Percentiles rank a stretch among this genome's conserved stretches.
These are phyloP conservation scores for Calyptommatus sinebrachiatus DNA, from an alignment of 2,113 vertebrate genomes.

Conservation along the genomic window DNA sequence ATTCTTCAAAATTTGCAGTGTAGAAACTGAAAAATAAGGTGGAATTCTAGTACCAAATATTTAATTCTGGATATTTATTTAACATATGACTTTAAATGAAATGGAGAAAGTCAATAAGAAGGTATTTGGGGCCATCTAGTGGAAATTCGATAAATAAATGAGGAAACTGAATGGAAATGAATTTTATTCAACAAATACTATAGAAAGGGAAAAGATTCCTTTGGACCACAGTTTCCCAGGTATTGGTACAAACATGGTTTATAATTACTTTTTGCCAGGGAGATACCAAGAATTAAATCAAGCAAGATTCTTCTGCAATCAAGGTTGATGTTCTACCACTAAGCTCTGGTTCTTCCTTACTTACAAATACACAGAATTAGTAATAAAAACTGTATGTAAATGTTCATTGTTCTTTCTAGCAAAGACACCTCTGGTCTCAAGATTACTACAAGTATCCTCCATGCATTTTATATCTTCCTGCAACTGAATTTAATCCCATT, in stretches of 20 bases:
- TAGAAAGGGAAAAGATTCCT: no score
- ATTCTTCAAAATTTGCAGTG: not conserved
- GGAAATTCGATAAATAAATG: constrained; percentile 28
- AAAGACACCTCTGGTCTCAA: not conserved
- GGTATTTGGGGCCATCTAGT: constrained; percentile 71
- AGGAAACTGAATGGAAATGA: fast-evolving
- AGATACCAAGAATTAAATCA: not conserved
- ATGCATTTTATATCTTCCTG: not conserved
- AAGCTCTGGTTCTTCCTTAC: no score
- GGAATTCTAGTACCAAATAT: constrained; percentile 53
- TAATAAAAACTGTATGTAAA: not conserved
- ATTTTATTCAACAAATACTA: no score
- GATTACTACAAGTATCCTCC: not conserved
- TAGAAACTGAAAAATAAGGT: not conserved
- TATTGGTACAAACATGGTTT: no score
- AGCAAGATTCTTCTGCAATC: no score
- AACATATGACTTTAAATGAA: constrained; percentile 37
- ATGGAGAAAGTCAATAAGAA: constrained; percentile 1
- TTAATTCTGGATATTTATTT: constrained; percentile 49
- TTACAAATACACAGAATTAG: not conserved
- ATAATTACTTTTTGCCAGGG: not conserved
- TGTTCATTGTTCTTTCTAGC: not conserved
- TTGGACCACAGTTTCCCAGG: no score
- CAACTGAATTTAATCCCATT: no score
- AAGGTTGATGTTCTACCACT: no score